Percentiles rank a stretch among this genome's conserved stretches.
phyloP scores from a whole-genome alignment of 1,140 invertebrate genomes.

The Papilio machaon region DNA sequence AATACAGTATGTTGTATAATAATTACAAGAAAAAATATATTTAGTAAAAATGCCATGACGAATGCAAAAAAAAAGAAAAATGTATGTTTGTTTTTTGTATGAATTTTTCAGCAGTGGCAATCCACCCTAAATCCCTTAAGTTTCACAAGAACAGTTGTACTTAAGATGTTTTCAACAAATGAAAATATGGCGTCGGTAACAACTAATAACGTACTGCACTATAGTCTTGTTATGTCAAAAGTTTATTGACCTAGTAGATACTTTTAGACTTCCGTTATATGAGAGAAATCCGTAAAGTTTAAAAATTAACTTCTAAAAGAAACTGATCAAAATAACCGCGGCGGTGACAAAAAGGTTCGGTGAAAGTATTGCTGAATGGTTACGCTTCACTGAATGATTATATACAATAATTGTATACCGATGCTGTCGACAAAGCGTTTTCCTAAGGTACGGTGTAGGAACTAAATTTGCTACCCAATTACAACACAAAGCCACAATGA shows the following conservation, averaged over 20 bases:
- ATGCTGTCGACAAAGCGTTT: not conserved
- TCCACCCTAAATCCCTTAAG: not conserved
- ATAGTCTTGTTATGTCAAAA: too few relatives aligned
- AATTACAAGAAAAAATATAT: too few relatives aligned
- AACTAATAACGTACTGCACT: too few relatives aligned
- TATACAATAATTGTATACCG: slow-evolving; percentile 12
- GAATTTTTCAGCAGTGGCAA: not conserved
- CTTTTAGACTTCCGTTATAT: not conserved
- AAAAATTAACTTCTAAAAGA: slow-evolving; percentile 2
- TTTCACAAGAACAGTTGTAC: too few relatives aligned
- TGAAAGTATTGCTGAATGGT: slow-evolving; percentile 7
- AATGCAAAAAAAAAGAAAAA: too few relatives aligned
- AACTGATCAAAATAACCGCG: not conserved
- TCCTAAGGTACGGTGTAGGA: not conserved
- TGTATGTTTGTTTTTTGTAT: not conserved
- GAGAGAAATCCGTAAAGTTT: slow-evolving; percentile 4
- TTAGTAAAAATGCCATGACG: too few relatives aligned
- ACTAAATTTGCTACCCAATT: too few relatives aligned
- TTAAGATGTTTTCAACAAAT: too few relatives aligned
- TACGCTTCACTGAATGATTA: slow-evolving; percentile 19
- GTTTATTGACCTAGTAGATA: not conserved
- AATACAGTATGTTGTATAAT: too few relatives aligned
- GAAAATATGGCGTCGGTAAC: too few relatives aligned
- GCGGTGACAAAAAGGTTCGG: slow-evolving; percentile 14
- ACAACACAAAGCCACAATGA: too few relatives aligned